Conservation (phyloP, 2,797 vertebrate species). For the Trematomus bernacchii region DNA sequence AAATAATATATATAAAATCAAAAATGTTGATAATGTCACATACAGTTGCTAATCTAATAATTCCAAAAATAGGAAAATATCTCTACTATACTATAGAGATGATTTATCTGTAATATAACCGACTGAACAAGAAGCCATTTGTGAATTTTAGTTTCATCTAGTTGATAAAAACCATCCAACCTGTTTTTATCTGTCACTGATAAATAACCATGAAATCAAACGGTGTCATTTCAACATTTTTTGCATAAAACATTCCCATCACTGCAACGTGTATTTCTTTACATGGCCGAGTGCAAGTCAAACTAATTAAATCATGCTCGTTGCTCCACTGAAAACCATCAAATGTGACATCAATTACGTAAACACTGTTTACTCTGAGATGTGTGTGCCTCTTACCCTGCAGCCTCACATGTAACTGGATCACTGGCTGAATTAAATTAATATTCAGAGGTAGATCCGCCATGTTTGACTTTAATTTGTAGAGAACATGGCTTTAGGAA, state of each 20-base stretch:
- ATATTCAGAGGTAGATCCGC: slow-evolving; percentile 24
- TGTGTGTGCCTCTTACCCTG: slow-evolving; percentile 1
- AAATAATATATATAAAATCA: no score
- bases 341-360: not conserved
- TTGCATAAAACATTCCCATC: not conserved
- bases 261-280: not conserved
- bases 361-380: not conserved
- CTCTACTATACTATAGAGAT: not conserved
- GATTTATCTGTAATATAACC: not conserved
- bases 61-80: no score
- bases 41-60: no score
- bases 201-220: no score
- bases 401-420: not conserved
- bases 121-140: not conserved
- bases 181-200: no score
- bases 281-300: not conserved
- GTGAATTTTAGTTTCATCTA: not conserved
- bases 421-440: slow-evolving; percentile 37
- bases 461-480: slow-evolving; percentile 16
- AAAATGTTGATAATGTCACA: no score
- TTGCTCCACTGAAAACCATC: not conserved
- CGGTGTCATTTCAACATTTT: not conserved
- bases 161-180: not conserved
- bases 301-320: slow-evolving; percentile 3
- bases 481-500: not conserved